These are phyloP conservation scores for Heteromormyrus szaboi DNA, from an alignment of 2,797 vertebrate genomes.

Conservation along the genomic window DNA sequence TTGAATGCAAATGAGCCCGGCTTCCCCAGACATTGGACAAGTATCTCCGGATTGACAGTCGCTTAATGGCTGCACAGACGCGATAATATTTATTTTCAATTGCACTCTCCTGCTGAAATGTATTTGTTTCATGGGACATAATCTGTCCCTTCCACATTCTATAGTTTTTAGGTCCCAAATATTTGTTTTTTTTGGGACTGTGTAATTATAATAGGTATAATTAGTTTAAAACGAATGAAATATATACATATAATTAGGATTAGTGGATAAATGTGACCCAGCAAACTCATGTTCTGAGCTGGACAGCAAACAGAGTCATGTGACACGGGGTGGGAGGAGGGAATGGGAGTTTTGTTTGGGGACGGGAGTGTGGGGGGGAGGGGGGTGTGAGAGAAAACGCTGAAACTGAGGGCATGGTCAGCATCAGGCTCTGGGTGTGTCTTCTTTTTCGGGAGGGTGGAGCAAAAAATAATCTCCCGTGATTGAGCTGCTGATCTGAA, in stretches of 20 bases:
- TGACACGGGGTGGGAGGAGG: not conserved
- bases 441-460: not conserved
- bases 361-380: not conserved
- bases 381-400: not conserved
- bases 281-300: not conserved
- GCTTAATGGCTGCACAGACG: not conserved
- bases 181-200: not conserved
- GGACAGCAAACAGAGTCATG: not conserved
- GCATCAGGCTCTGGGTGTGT: not conserved
- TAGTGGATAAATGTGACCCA: not conserved
- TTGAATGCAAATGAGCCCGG: slow-evolving; percentile 11
- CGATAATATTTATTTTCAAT: slow-evolving; percentile 7
- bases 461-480: not conserved
- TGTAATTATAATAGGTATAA: not conserved
- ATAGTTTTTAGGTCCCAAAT: not conserved
- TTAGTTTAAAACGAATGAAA: not conserved
- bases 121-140: not conserved
- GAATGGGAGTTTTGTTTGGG: not conserved
- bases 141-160: not conserved
- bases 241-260: not conserved
- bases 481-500: not conserved
- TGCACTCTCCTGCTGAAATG: not conserved
- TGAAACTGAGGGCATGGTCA: not conserved
- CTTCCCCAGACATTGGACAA: slow-evolving; percentile 10
- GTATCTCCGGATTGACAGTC: not conserved